These are phyloP conservation scores for Coremacera marginata DNA, from an alignment of 2,888 invertebrate genomes.

Conservation along the genomic window DNA sequence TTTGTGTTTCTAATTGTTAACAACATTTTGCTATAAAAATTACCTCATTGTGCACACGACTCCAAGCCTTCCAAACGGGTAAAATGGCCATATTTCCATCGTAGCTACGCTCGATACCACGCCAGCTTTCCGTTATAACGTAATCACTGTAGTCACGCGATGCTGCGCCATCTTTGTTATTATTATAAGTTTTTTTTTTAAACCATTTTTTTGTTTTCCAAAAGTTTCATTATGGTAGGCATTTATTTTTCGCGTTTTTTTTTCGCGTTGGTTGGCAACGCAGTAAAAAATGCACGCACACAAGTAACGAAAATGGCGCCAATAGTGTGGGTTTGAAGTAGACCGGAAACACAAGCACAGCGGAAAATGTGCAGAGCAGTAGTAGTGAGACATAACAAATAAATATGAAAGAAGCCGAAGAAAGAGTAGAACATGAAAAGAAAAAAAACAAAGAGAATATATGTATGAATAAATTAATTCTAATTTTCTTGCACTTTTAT, in stretches of 20 bases:
- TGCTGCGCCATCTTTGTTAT: slow-evolving; percentile 64
- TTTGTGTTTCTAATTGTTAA: slow-evolving; percentile 3
- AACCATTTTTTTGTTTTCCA: slow-evolving; percentile 12
- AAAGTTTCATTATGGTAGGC: slow-evolving; percentile 30
- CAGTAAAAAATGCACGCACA: slow-evolving; percentile 19
- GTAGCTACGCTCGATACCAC: slow-evolving; percentile 77
- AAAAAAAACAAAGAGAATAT: slow-evolving; percentile 26
- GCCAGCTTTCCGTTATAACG: slow-evolving; percentile 83
- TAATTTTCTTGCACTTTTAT: slow-evolving; percentile 25
- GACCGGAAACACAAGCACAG: slow-evolving; percentile 46
- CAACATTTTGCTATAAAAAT: slow-evolving; percentile 46
- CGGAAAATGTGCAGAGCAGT: not conserved
- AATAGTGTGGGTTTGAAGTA: slow-evolving; percentile 39
- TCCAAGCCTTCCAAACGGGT: slow-evolving; percentile 86
- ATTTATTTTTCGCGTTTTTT: slow-evolving; percentile 20
- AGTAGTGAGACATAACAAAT: slow-evolving; percentile 21
- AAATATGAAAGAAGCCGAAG: slow-evolving; percentile 41
- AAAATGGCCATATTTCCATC: slow-evolving; percentile 78
- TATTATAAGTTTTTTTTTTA: slow-evolving; percentile 19
- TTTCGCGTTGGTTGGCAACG: slow-evolving; percentile 27
- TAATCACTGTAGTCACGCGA: slow-evolving; percentile 72
- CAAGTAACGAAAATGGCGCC: slow-evolving; percentile 48
- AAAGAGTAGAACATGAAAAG: slow-evolving; percentile 34
- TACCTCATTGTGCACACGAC: slow-evolving; percentile 77
- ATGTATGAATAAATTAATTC: slow-evolving; percentile 38